These are phyloP conservation scores for Lissocephala sabroskyi DNA, from an alignment of 2,888 invertebrate species.

Conservation along the genomic window DNA sequence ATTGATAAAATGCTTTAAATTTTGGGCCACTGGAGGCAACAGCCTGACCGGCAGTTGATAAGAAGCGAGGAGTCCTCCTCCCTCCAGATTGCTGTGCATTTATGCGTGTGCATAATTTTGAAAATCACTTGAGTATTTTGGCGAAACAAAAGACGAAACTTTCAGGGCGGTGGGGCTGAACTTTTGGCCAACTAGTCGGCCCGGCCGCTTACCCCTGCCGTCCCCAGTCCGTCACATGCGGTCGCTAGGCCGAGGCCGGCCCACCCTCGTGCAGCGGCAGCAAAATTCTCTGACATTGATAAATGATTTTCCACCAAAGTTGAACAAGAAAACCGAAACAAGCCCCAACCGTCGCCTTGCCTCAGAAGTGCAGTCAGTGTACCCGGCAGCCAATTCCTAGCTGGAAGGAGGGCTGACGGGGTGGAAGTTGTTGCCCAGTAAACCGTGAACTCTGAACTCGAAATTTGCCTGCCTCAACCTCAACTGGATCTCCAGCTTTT, in stretches of 20 bases:
- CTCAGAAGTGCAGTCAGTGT: too few species aligned
- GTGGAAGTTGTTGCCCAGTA: constrained; percentile 61
- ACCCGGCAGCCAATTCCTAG: constrained; percentile 39
- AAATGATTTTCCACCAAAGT: constrained; percentile 56
- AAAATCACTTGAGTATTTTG: constrained; percentile 57
- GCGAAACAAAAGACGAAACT: constrained; percentile 53
- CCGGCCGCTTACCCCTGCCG: neutral
- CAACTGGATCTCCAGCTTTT: neutral
- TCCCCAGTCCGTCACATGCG: constrained; percentile 8
- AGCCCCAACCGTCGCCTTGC: too few species aligned
- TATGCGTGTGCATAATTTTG: constrained; percentile 60
- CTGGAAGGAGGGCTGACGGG: too few species aligned
- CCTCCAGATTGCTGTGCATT: constrained; percentile 30
- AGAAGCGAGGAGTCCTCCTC: too few species aligned
- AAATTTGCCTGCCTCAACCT: constrained; percentile 5
- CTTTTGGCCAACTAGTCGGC: constrained; percentile 34
- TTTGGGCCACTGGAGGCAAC: neutral
- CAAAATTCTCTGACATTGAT: constrained; percentile 61
- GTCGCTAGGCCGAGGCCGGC: neutral
- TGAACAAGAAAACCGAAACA: constrained; percentile 41
- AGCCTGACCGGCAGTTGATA: too few species aligned
- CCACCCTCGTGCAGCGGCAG: constrained; percentile 33
- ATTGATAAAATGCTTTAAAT: constrained; percentile 10
- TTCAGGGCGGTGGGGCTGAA: neutral
- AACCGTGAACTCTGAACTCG: constrained; percentile 48